These are phyloP conservation scores for Lasius fuliginosus DNA, from an alignment of 2,888 invertebrate species.

Conservation along the genomic window DNA sequence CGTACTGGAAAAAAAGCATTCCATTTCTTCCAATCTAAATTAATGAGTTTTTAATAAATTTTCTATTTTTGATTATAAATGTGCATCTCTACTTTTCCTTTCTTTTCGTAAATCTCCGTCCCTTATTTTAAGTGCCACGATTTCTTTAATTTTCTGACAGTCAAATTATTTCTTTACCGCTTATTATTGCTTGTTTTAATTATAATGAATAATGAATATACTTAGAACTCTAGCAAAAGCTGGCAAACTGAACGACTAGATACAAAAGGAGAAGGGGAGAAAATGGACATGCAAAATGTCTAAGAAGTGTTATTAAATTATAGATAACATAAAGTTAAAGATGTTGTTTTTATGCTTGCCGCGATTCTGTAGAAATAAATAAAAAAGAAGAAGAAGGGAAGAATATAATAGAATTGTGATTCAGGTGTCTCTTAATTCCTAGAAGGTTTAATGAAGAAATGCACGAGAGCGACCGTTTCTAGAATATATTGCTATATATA, in stretches of 20 bases:
- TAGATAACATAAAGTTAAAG: neutral
- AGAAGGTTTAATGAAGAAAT: conserved; percentile 44
- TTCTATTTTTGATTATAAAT: neutral
- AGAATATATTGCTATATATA: conserved; percentile 85
- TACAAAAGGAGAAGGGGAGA: neutral
- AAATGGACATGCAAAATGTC: neutral
- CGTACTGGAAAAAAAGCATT: neutral
- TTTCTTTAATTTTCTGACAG: neutral
- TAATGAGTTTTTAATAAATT: neutral
- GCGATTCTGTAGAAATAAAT: neutral
- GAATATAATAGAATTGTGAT: neutral
- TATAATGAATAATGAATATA: neutral
- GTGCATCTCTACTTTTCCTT: neutral
- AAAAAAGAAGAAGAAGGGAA: neutral
- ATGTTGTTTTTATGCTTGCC: neutral
- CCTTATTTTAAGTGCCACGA: neutral
- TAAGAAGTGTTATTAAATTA: neutral
- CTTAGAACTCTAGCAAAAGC: neutral
- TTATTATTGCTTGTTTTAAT: neutral
- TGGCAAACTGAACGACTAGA: neutral
- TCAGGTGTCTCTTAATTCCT: neutral
- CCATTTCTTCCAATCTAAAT: neutral
- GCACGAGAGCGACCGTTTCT: conserved; percentile 70
- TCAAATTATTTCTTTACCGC: neutral
- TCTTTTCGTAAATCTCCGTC: neutral